Conservation (phyloP, 1,140 invertebrate genomes). For the Stegodyphus dumicola region DNA sequence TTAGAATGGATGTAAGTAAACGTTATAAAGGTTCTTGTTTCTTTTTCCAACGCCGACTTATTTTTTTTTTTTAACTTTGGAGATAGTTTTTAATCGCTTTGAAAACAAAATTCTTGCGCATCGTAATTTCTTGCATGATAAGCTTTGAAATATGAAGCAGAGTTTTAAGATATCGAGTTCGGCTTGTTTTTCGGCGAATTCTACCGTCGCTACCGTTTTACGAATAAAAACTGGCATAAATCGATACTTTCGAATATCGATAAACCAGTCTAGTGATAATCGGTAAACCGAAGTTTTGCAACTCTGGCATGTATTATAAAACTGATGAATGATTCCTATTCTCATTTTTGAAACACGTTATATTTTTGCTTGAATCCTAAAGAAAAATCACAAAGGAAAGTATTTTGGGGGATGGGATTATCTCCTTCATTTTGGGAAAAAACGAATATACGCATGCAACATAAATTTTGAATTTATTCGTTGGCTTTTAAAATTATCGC, state of each 20-base stretch:
- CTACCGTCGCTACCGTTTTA: not conserved
- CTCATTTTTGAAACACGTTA: no score
- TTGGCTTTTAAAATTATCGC: no score
- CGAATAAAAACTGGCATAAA: conserved; percentile 29
- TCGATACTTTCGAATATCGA: conserved; percentile 45
- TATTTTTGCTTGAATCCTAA: no score
- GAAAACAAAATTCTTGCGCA: conserved; percentile 35
- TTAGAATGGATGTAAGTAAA: conserved; percentile 42
- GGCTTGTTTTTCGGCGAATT: no score
- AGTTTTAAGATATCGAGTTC: not conserved
- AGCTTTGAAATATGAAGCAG: conserved; percentile 42
- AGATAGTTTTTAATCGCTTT: conserved; percentile 54
- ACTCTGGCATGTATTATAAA: conserved; percentile 5
- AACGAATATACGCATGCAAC: no score
- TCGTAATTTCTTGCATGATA: conserved; percentile 50
- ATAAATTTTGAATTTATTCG: no score
- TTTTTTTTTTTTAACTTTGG: not conserved
- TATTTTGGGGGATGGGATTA: no score
- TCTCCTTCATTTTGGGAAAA: no score
- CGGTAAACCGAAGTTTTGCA: conserved; percentile 52
- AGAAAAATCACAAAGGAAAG: no score
- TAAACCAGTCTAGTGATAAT: conserved; percentile 47
- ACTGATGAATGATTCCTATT: no score
- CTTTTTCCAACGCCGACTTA: not conserved
- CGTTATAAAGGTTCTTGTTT: conserved; percentile 23